Evolutionary conservation across 2,888 invertebrate species (phyloP).

Genomic region (Ellobium chinense): DNA sequence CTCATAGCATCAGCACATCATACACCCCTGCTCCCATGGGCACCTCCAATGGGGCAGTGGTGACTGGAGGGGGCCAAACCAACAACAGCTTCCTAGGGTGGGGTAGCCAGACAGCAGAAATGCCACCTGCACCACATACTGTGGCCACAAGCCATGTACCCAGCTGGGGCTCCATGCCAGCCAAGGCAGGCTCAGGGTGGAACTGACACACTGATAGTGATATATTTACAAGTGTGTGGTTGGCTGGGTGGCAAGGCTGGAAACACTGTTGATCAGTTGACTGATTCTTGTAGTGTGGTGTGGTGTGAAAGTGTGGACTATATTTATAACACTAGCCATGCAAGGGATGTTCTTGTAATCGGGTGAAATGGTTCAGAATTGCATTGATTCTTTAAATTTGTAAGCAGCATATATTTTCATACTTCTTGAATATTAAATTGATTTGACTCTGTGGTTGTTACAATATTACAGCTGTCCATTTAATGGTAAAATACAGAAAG

Average conservation of each 20-base stretch:
- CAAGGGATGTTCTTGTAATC: background rate
- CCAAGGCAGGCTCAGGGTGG: constrained; percentile 45
- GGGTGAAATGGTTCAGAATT: background rate
- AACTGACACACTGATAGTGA: constrained; percentile 30
- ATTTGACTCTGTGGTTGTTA: no score
- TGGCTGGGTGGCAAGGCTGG: constrained; percentile 10
- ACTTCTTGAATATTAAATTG: no score
- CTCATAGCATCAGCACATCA: constrained; percentile 42
- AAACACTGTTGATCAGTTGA: no score
- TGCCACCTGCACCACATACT: constrained; percentile 43
- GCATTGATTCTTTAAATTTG: constrained; percentile 10
- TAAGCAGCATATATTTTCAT: constrained; percentile 4
- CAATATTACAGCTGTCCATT: no score
- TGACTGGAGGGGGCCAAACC: constrained; percentile 10
- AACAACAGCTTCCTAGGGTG: constrained; percentile 48
- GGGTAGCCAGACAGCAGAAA: constrained; percentile 45
- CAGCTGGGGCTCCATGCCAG: constrained; percentile 45
- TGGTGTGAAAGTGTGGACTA: background rate
- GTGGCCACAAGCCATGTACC: constrained; percentile 46
- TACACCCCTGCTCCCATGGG: constrained; percentile 45
- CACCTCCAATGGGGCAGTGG: constrained; percentile 40
- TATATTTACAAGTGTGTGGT: constrained; percentile 4
- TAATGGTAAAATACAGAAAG: no score
- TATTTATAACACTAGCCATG: background rate
- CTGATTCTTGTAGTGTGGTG: background rate